phyloP scores from a whole-genome alignment of 2,113 vertebrate genomes.

The Rhinolophus sinicus region DNA sequence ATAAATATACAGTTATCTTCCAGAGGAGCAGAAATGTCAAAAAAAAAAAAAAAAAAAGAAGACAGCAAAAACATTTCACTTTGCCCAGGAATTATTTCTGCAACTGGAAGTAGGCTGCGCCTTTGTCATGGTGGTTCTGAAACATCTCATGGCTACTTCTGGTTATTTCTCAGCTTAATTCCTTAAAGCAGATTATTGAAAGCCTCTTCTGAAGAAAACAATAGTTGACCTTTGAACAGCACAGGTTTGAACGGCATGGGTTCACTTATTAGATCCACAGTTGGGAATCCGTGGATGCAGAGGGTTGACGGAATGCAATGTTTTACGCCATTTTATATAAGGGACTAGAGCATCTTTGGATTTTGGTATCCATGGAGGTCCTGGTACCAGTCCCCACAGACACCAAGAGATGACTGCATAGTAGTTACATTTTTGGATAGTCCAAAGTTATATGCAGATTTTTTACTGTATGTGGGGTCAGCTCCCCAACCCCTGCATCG shows the following conservation, averaged over 20 bases:
- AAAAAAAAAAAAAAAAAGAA: neutral
- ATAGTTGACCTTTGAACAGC: neutral
- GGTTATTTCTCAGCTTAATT: neutral
- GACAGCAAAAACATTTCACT: neutral
- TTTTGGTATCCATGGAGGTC: neutral
- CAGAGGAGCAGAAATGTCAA: neutral
- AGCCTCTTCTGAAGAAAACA: neutral
- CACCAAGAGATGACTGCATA: neutral
- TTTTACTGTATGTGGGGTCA: neutral
- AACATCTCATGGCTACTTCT: conserved; percentile 8
- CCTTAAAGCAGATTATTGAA: neutral
- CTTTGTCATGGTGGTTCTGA: neutral
- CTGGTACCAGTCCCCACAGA: neutral
- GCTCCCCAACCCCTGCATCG: neutral
- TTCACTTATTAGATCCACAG: neutral
- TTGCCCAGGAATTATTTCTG: neutral
- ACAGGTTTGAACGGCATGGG: neutral
- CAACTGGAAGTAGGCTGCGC: neutral
- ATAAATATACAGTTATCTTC: neutral
- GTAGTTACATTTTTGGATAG: neutral
- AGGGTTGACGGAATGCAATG: neutral
- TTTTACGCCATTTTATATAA: neutral
- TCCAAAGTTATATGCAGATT: neutral
- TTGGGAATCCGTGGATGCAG: too few species aligned
- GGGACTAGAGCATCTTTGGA: neutral